Base-by-base conservation (phyloP, 2,888 invertebrate species). In the Pandemis heparana region DNA sequence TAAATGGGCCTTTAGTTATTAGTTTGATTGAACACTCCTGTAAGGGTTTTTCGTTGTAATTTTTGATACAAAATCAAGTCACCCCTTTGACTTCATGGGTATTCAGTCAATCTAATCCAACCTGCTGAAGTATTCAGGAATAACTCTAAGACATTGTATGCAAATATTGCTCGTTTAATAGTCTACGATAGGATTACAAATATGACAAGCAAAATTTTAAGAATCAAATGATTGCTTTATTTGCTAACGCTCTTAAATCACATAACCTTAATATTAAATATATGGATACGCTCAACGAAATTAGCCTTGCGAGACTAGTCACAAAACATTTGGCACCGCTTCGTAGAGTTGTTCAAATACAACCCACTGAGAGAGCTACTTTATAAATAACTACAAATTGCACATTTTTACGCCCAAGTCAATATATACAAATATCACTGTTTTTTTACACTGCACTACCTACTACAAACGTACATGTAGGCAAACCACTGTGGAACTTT, bases 301-400 rank as follows among this genome's bases (percentile, higher is more conserved):
- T 67, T n/a, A 12, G 23, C 23, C 12, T 56, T 3, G 5, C 23
- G 10, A 56, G 56, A 23, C 56, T 56, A 56, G 23, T 53, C 14
- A 43, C 23, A 23, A 32, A 14, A 46, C n/a, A 43, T 46, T 63
- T 23, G 46, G 63, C 63, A 63, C 23, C 14, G 16, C 16, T 63
- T 14, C 63, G 18, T 63, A 62, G 46, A 62, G 41, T 43, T 14
- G 23, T 63, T 14, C 14, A 8, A 14, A 9, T 46, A 7, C 63
- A 12, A 63, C 23, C 8, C 43, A 63, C 46, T 8, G n/a, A 14
- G 8, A 23, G 12, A 18, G 18, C 10, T 48, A 6, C 38, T 61
- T 63, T 63, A 63, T 46, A 46, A 46, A 46, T 46, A 46, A n/a
- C 46, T 46, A 18, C 3, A 14, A 18, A 63, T 32, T 46, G 46